Conservation (phyloP, 2,113 vertebrate genomes). For the Aegithalos caudatus region DNA sequence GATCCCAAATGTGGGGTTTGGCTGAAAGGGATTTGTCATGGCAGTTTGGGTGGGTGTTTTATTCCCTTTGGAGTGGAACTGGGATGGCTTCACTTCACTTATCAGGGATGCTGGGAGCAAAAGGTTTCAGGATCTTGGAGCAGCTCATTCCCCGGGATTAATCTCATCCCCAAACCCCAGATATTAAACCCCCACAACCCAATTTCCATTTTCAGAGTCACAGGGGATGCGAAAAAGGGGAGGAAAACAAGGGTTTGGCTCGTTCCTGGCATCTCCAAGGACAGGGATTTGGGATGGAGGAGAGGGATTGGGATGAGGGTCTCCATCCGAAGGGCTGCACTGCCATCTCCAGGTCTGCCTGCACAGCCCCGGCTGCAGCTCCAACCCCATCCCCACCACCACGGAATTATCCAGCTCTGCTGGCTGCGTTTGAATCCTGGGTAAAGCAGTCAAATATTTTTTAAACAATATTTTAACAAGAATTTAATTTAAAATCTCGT, state of each 20-base stretch:
- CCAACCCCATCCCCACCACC: accelerated
- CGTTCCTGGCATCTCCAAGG: background rate
- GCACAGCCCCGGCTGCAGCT: background rate
- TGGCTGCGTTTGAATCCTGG: accelerated
- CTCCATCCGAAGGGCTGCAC: conserved; percentile 23
- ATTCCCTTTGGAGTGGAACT: background rate
- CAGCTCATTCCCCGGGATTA: background rate
- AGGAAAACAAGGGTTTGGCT: background rate
- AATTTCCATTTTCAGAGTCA: background rate
- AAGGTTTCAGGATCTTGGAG: background rate
- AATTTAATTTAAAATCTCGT: background rate
- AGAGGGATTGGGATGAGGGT: background rate
- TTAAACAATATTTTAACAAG: background rate
- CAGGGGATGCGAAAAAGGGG: background rate
- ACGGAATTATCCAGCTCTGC: background rate
- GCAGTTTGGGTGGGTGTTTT: background rate
- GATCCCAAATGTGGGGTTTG: background rate
- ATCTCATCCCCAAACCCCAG: background rate
- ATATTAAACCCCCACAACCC: background rate
- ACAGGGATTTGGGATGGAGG: background rate
- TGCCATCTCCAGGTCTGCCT: conserved; percentile 64
- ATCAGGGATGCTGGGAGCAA: accelerated
- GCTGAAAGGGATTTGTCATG: background rate
- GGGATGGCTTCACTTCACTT: accelerated
- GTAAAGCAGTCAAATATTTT: background rate